Conservation (phyloP, 1,140 invertebrate species). For the Odontomachus brunneus region DNA sequence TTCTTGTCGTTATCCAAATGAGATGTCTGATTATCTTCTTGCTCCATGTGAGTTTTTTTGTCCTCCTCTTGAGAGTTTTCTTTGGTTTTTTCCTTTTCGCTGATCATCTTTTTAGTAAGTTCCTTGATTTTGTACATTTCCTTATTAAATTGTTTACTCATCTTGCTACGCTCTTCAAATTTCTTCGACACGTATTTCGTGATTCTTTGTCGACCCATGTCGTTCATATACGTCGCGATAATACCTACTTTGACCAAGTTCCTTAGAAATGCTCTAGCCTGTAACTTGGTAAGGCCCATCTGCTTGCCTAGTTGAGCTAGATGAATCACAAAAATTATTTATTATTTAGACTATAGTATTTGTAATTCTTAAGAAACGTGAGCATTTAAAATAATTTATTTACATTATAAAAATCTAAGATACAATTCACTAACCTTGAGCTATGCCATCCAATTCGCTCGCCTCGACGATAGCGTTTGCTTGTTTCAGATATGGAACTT, state of each 20-base stretch:
- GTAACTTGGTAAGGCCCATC: conserved; percentile 86
- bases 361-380: background rate
- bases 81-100: conserved; percentile 30
- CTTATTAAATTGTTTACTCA: conserved; percentile 80
- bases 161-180: conserved; percentile 78
- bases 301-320: conserved; percentile 76
- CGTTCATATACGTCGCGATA: conserved; percentile 85
- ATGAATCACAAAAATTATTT: background rate
- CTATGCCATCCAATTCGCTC: conserved; percentile 83
- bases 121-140: conserved; percentile 84
- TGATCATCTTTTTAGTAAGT: conserved; percentile 57
- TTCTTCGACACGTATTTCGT: conserved; percentile 83
- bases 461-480: conserved; percentile 84
- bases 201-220: conserved; percentile 86
- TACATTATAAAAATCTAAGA: background rate
- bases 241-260: conserved; percentile 84
- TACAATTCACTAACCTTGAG: conserved; percentile 76
- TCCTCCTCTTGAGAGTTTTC: background rate
- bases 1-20: background rate
- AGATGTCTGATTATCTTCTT: background rate
- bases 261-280: conserved; percentile 84
- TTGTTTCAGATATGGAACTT: conserved; percentile 84
- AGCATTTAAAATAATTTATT: background rate
- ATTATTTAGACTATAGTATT: background rate
- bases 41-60: background rate